Evolutionary conservation across 37 sponge, comb jelly and placozoan species (phyloP), one percentile per base, ranked within the genome.

Genomic region (Theonella swinhoei): DNA sequence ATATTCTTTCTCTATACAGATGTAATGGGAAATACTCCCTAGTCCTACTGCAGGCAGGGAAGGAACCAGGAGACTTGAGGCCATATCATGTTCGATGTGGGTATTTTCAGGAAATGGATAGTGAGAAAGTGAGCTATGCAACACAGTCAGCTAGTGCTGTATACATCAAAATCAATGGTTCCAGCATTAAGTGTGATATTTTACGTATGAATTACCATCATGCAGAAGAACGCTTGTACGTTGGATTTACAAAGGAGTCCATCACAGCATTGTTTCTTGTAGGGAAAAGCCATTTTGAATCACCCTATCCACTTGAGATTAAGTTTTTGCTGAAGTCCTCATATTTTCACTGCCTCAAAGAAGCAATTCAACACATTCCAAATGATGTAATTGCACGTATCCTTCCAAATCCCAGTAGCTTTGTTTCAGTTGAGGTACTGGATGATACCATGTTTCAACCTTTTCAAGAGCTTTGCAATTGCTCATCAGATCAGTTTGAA

Each of bases 61-160:
- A 84, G 67, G 36, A 31, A 66, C 70, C 69, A 29, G 34, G 35
- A 32, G 70, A 42, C 23, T 0, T 5, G 3, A 32, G 42, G 9
- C n/a, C 28, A 0, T 23, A 25, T 9, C 63, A 72, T 37, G 25
- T 25, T 31, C 24, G 78, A 33, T 77, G 35, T 62, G 80, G 80
- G 17, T 72, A 73, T 33, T 58, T 83, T 29, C 9, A 38, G 24
- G 87, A 66, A 17, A 32, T 86, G 66, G 54, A 61, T 63, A 74
- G 72, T 5, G 87, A 86, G 62, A 74, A 86, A 47, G 58, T 86
- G 8, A 42, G 39, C 24, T 86, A 86, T 73, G 80, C 80, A 40
- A 65, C 76, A 0, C 87, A 86, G 62, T 66, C 68, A 66, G 80
- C 87, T 8, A 75, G 76, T 64, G 64, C 74, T 3, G 42, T 72